Evolutionary conservation across 1,140 invertebrate species (phyloP), one percentile per base, ranked within the genome.

Genomic region (Drosophila nannoptera): DNA sequence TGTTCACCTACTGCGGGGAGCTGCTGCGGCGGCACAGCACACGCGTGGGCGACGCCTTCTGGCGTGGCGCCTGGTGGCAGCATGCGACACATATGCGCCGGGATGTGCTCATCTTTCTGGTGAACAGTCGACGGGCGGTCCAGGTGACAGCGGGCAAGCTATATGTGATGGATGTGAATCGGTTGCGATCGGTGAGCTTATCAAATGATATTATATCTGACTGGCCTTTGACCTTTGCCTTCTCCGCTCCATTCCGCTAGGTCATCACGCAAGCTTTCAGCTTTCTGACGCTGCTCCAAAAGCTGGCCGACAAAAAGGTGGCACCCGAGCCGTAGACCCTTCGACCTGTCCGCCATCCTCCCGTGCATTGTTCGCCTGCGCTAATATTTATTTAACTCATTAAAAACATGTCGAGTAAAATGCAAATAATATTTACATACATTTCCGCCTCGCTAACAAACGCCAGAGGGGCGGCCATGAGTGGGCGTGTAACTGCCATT

Each of bases 241-340:
- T 9, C 8, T n/a, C 4, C 22, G 29, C 22, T 0, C 22, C 5
- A 11, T 38, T 22, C 3, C 22, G 0, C 32, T 14, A 89, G 87
- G 87, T 89, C 6, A 69, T 89, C 32, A 75, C 84, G 4, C 87
- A 87, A 62, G 87, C 87, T 2, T 89, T 89, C n/a, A 89, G 87
- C 36, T 89, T 89, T 55, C 50, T 89, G 16, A 89, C 87, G 11
- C 58, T 89, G 22, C 60, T 89, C 8, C 87, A 88, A 45, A 89
- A 92, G 91, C 80, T 95, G 94, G 84, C 92, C 90, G 90, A 96
- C 96, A 62, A 94, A 90, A 54, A 97, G 55, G 8, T 48, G 32
- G 58, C 33, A 14, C 0, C 86, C 4, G 97, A 63, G 36, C 14
- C 52, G 29, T 78, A 69, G 45, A 22, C 29, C 45, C 42, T 22